Conservation (phyloP, 1,140 invertebrate species). For the Cotesia glomerata region DNA sequence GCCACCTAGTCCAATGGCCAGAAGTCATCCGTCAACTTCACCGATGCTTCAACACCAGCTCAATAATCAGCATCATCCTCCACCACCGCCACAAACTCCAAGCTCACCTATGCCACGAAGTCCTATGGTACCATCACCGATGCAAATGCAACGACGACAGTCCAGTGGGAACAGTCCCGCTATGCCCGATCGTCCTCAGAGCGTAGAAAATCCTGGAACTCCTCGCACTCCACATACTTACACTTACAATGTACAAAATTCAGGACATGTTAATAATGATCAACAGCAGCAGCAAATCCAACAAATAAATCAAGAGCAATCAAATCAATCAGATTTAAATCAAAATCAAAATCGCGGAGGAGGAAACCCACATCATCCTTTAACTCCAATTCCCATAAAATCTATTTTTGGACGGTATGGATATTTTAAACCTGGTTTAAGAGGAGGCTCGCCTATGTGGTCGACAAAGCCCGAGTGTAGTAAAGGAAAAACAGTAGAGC, state of each 20-base stretch:
- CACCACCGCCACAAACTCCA: constrained; percentile 54
- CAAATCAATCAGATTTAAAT: constrained; percentile 44
- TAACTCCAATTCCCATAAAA: constrained; percentile 64
- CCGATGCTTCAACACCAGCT: constrained; percentile 59
- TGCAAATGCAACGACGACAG: constrained; percentile 64
- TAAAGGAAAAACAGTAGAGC: constrained; percentile 59
- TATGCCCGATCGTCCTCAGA: constrained; percentile 66
- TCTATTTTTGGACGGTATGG: constrained; percentile 62
- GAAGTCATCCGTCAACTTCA: constrained; percentile 57
- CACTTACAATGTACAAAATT: constrained; percentile 44
- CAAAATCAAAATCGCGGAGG: constrained; percentile 52
- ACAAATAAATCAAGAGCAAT: constrained; percentile 41
- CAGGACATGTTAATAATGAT: constrained; percentile 50
- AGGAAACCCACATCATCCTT: constrained; percentile 63
- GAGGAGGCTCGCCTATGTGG: constrained; percentile 79
- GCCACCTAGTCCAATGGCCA: constrained; percentile 60
- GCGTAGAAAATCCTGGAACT: constrained; percentile 67
- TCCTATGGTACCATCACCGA: constrained; percentile 64
- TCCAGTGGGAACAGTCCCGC: constrained; percentile 66
- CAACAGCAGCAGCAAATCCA: constrained; percentile 47
- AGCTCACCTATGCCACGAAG: constrained; percentile 65
- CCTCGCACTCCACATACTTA: constrained; percentile 61
- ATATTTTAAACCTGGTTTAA: constrained; percentile 70
- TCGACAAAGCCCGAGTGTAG: constrained; percentile 57
- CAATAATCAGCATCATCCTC: constrained; percentile 53